Percentiles rank a stretch among this genome's conserved stretches.
Conservation (phyloP, 2,888 invertebrate species). For the Eristalis intricaria region DNA sequence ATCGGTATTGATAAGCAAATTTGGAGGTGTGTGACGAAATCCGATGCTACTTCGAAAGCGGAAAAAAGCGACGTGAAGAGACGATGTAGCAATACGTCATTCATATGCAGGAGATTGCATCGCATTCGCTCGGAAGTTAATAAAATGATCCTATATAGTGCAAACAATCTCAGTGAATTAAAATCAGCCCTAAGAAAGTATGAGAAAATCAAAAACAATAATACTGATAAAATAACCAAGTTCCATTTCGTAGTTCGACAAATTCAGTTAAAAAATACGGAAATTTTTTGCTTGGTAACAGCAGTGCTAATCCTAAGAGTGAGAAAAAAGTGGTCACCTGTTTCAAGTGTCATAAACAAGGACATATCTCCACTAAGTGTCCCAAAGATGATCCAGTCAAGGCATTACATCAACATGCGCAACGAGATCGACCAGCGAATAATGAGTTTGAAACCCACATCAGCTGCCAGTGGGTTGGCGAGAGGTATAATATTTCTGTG, state of each 20-base stretch:
- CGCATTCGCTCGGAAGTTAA: background rate
- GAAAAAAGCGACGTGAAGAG: no score
- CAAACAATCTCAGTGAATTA: background rate
- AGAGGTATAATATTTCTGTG: background rate
- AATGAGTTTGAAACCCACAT: background rate
- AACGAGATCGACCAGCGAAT: background rate
- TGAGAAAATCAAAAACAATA: background rate
- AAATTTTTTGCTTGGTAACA: background rate
- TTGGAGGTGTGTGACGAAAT: no score
- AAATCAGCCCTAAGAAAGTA: background rate
- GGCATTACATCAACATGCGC: background rate
- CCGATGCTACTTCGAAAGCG: no score
- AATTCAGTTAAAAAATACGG: background rate
- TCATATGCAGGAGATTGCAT: background rate
- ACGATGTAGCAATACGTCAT: no score
- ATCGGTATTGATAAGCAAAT: no score
- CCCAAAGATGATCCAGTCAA: background rate
- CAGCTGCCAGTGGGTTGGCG: background rate
- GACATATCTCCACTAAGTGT: background rate
- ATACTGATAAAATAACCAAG: background rate
- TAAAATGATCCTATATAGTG: background rate
- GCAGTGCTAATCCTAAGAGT: background rate
- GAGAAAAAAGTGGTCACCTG: background rate
- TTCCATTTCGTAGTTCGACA: background rate
- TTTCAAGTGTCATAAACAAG: background rate